A percentile compares a stretch with the other conserved stretches of the same genome.
phyloP scores from a whole-genome alignment of 2,888 invertebrate species.

The Cheilosia urbana region DNA sequence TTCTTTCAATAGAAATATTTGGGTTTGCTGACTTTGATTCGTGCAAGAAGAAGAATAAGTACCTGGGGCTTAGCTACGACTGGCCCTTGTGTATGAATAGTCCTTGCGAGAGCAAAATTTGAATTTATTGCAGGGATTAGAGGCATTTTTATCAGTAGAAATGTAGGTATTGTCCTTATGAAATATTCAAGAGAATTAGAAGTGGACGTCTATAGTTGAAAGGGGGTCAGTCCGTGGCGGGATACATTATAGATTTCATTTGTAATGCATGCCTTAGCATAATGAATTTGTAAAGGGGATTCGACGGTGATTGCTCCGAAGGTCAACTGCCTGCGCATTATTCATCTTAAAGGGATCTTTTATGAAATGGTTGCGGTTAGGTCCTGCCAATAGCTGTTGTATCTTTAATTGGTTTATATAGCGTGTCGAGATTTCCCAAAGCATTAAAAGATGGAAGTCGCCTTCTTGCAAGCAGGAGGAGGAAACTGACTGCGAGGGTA shows the following conservation, averaged over 20 bases:
- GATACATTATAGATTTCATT: constrained; percentile 60
- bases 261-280: constrained; percentile 43
- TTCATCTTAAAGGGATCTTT: background rate
- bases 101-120: constrained; percentile 59
- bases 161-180: constrained; percentile 65
- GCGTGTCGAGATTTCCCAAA: no score
- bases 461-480: no score
- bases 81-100: constrained; percentile 43
- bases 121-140: constrained; percentile 73
- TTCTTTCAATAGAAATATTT: constrained; percentile 32
- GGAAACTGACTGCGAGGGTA: no score
- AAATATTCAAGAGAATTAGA: constrained; percentile 69
- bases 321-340: constrained; percentile 22
- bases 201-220: constrained; percentile 48
- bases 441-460: no score
- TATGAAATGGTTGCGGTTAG: background rate
- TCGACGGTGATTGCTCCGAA: constrained; percentile 29
- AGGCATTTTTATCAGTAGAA: constrained; percentile 68
- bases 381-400: background rate
- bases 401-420: no score
- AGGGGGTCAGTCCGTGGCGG: background rate
- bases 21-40: background rate
- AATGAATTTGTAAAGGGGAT: constrained; percentile 54
- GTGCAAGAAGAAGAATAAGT: background rate
- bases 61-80: constrained; percentile 17